Evolutionary conservation across 2,797 vertebrate species (phyloP), one percentile per base, ranked within the genome.

Genomic region (Streptopelia turtur): DNA sequence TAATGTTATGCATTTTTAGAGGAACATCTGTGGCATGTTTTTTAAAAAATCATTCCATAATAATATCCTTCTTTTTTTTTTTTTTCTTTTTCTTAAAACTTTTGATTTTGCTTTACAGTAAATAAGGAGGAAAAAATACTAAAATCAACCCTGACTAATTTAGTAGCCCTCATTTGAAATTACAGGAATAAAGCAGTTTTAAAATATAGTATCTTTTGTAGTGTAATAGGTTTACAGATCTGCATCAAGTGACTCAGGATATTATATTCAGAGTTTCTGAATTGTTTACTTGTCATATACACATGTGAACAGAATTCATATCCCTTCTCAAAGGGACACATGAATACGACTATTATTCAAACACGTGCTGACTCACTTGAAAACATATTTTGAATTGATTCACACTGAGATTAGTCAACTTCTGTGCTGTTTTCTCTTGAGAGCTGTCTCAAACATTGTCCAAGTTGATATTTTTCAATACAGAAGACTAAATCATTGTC

Each of bases 1-100:
- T 97, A 81, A 96, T 96, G 57, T 89, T 96, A 92, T 69, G 87
- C 90, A 93, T 96, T 98, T 97, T 95, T 95, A 97, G 93, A 96
- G 72, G 89, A 97, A 98, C 90, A 97, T 96, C 95, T 97, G 97
- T 94, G 89, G 15, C 45, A 31, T 93, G 68, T 95, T 92, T 96
- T 83, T 65, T 61, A 95, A 87, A 57, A 90, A 97, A 89, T 87
- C 30, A 17, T 31, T 83, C 74, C 82, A 43, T 91, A 96, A 97
- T 97, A 96, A 97, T 94, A 95, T 82, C 31, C 27, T 70, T 24
- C 4, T 3, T 16, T 10, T n/a, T 43, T 81, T 94, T 91, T 76
- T 3, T 16, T 9, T 25, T 43, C 77, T 35, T 94, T 90, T 76
- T 70, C 52, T 39, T 94, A 57, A 94, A 96, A 96, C 33, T 87